These are phyloP conservation scores for Rhopalosiphum maidis DNA, from an alignment of 1,140 invertebrate species.

Conservation along the genomic window DNA sequence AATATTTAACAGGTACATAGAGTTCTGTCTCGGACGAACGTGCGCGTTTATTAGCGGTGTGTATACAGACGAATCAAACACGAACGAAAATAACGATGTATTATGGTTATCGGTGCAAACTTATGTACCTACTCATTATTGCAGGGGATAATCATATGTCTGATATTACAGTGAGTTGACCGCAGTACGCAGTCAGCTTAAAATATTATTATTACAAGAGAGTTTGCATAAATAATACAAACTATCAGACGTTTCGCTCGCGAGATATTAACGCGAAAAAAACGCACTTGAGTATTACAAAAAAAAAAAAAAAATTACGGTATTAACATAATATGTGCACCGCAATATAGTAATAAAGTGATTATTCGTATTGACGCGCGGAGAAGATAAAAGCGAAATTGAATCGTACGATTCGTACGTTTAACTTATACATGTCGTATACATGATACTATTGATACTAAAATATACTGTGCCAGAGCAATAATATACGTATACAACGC, in stretches of 20 bases:
- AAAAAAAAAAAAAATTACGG: neutral
- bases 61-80: neutral
- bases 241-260: neutral
- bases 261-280: neutral
- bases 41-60: neutral
- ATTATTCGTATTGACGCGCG: neutral
- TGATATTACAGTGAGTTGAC: neutral
- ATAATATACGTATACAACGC: neutral
- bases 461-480: neutral
- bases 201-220: neutral
- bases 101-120: neutral
- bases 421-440: neutral
- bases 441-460: no score
- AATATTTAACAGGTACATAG: neutral
- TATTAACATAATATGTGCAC: neutral
- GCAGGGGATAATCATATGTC: neutral
- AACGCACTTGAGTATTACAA: neutral
- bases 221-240: neutral
- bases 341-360: constrained; percentile 1
- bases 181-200: neutral
- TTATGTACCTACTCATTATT: neutral
- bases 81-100: neutral
- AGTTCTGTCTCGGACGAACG: neutral
- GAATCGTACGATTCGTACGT: neutral
- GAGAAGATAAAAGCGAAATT: constrained; percentile 3